Conservation (phyloP, 2,888 invertebrate species). For the Anthoptus insignis region DNA sequence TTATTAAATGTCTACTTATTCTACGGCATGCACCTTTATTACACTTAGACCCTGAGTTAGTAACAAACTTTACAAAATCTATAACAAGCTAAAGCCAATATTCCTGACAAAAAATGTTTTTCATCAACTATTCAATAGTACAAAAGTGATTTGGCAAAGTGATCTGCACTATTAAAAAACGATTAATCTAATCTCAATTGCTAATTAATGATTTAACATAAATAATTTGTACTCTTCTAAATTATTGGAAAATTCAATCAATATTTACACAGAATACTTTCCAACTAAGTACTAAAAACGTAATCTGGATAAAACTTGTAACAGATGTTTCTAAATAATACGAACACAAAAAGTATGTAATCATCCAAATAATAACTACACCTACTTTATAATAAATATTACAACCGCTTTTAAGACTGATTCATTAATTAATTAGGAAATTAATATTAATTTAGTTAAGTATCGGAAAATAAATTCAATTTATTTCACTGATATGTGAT, state of each 20-base stretch:
- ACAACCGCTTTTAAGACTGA: slow-evolving; percentile 27
- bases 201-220: slow-evolving; percentile 63
- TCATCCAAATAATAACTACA: slow-evolving; percentile 21
- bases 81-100: slow-evolving; percentile 44
- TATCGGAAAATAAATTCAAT: slow-evolving; percentile 18
- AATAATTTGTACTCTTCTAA: slow-evolving; percentile 85
- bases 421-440: slow-evolving; percentile 23
- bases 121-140: slow-evolving; percentile 11
- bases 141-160: slow-evolving; percentile 34
- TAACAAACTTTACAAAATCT: slow-evolving; percentile 53
- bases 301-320: slow-evolving; percentile 13
- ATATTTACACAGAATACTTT: slow-evolving; percentile 47
- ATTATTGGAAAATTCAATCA: slow-evolving; percentile 77
- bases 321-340: slow-evolving; percentile 11
- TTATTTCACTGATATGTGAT: slow-evolving; percentile 3
- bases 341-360: slow-evolving; percentile 40
- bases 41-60: slow-evolving; percentile 73
- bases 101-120: slow-evolving; percentile 44
- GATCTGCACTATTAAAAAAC: slow-evolving; percentile 30
- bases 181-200: slow-evolving; percentile 51
- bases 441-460: slow-evolving; percentile 28
- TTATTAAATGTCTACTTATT: slow-evolving; percentile 69
- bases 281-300: slow-evolving; percentile 14
- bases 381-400: slow-evolving; percentile 16
- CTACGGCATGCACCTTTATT: slow-evolving; percentile 77